These are phyloP conservation scores for Andrena trimmerana DNA, from an alignment of 2,888 invertebrate species.

Conservation along the genomic window DNA sequence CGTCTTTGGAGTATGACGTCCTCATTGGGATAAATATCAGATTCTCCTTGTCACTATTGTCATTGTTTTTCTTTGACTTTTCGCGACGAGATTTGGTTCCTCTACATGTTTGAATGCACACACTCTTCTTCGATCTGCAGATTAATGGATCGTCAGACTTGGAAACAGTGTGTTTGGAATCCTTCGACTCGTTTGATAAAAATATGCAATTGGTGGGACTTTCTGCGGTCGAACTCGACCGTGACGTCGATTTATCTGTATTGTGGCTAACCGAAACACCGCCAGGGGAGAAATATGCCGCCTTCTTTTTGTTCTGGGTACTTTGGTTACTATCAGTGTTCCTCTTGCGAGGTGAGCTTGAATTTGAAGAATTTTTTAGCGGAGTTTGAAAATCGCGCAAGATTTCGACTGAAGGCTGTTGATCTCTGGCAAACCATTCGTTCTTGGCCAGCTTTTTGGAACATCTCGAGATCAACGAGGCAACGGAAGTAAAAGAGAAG, in stretches of 20 bases:
- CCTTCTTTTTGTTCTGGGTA: not conserved
- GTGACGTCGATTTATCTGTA: not conserved
- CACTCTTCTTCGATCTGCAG: not conserved
- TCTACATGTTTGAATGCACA: conserved; percentile 11
- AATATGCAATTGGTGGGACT: not conserved
- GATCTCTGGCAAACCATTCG: not conserved
- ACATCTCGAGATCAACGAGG: not conserved
- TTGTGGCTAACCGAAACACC: too few species aligned
- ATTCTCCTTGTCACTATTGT: not conserved
- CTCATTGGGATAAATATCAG: not conserved
- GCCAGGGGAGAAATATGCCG: too few species aligned
- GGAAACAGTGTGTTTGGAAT: too few species aligned
- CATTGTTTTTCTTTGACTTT: not conserved
- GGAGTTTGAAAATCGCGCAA: not conserved
- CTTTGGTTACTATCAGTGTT: not conserved
- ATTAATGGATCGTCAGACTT: not conserved
- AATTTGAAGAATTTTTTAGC: not conserved
- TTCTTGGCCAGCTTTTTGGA: not conserved
- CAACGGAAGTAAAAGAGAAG: not conserved
- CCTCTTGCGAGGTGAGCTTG: not conserved
- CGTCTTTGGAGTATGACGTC: not conserved
- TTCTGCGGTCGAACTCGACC: too few species aligned
- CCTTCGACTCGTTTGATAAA: not conserved
- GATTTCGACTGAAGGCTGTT: not conserved
- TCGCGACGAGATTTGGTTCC: not conserved